Evolutionary conservation across 2,888 invertebrate species (phyloP).

Genomic region (Lasioglossum lativentre): DNA sequence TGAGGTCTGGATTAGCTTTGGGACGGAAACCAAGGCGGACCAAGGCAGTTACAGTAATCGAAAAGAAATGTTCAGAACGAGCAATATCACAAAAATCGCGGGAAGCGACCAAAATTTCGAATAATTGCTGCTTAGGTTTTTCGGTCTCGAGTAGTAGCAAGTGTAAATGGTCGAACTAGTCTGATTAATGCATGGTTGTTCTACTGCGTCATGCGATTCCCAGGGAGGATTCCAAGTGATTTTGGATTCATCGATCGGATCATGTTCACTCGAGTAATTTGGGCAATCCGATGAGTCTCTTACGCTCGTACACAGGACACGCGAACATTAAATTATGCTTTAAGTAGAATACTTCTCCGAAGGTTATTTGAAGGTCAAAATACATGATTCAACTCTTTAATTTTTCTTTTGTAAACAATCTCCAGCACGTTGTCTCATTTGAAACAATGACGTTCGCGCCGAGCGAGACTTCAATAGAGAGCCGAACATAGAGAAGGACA

Average conservation of each 20-base stretch:
- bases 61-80: background rate
- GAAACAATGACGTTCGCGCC: too few species aligned
- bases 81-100: background rate
- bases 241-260: background rate
- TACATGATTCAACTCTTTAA: too few species aligned
- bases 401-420: too few species aligned
- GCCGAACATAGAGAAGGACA: too few species aligned
- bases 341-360: background rate
- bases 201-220: background rate
- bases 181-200: background rate
- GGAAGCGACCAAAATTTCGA: background rate
- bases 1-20: background rate
- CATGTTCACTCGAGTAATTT: background rate
- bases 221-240: background rate
- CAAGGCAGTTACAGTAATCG: background rate
- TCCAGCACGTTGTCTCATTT: too few species aligned
- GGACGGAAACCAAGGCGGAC: background rate
- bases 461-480: too few species aligned
- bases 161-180: background rate
- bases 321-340: background rate
- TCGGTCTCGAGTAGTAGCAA: background rate
- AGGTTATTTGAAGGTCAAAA: background rate
- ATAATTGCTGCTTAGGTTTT: background rate
- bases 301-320: background rate
- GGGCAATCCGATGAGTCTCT: background rate